Evolutionary conservation across 2,888 invertebrate species (phyloP).

Genomic region (Eledona agricola): DNA sequence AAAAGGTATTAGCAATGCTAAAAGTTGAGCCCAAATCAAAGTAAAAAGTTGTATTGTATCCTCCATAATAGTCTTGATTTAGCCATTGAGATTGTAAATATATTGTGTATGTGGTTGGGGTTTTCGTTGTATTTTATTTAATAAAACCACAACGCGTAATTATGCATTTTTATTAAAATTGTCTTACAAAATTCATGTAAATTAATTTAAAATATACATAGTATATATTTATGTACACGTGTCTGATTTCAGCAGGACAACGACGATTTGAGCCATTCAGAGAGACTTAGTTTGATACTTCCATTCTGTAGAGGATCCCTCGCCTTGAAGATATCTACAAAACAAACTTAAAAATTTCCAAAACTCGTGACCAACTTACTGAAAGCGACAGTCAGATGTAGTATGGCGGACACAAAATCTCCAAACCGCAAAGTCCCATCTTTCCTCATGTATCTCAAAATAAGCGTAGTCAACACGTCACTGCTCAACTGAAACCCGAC

Average conservation of each 20-base stretch:
- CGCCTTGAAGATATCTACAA: slow-evolving; percentile 74
- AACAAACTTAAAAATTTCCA: slow-evolving; percentile 15
- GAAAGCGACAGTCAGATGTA: slow-evolving; percentile 89
- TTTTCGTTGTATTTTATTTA: no score
- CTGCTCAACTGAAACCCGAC: slow-evolving; percentile 89
- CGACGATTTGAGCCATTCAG: slow-evolving; percentile 80
- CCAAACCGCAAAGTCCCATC: slow-evolving; percentile 92
- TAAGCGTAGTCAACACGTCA: slow-evolving; percentile 81
- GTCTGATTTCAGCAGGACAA: slow-evolving; percentile 69
- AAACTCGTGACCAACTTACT: slow-evolving; percentile 68
- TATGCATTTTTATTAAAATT: slow-evolving; percentile 12
- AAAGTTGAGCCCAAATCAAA: no score
- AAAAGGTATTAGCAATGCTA: no score
- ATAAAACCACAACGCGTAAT: no score
- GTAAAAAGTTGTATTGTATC: no score
- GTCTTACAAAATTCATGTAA: slow-evolving; percentile 24
- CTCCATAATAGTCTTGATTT: no score
- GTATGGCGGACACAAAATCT: slow-evolving; percentile 89
- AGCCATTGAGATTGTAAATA: no score
- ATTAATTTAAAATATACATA: slow-evolving; percentile 42
- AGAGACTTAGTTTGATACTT: slow-evolving; percentile 80
- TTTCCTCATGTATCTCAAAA: slow-evolving; percentile 89
- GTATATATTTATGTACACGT: slow-evolving; percentile 36
- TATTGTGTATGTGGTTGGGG: no score
- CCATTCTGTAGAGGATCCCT: slow-evolving; percentile 84